phyloP scores from a whole-genome alignment of 2,888 invertebrate genomes.

The Drosophila multiciliata region DNA sequence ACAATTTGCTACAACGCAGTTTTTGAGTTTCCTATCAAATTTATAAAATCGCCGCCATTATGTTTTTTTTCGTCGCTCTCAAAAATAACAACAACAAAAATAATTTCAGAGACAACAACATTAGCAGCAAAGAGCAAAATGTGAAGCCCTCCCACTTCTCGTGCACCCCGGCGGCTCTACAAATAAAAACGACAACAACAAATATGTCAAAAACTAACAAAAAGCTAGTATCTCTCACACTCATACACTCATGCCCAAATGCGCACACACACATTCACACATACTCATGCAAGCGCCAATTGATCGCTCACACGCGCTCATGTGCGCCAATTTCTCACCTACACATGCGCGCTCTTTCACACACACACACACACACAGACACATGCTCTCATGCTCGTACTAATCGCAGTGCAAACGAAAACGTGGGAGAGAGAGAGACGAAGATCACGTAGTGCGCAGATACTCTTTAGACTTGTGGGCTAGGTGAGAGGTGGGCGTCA shows the following conservation, averaged over 20 bases:
- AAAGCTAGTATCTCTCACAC: slow-evolving; percentile 56
- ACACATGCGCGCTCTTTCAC: slow-evolving; percentile 57
- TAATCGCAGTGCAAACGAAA: slow-evolving; percentile 58
- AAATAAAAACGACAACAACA: slow-evolving; percentile 61
- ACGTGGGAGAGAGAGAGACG: slow-evolving; percentile 6
- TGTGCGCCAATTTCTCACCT: slow-evolving; percentile 74
- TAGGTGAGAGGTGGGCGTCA: slow-evolving; percentile 23
- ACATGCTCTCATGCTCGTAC: slow-evolving; percentile 39
- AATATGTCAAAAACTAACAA: slow-evolving; percentile 77
- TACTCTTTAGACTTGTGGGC: slow-evolving; percentile 33
- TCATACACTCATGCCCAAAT: slow-evolving; percentile 15
- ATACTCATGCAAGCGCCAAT: slow-evolving; percentile 60
- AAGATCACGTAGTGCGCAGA: slow-evolving; percentile 37
- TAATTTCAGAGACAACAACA: slow-evolving; percentile 19
- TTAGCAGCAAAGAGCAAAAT: slow-evolving; percentile 44
- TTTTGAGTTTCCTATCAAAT: slow-evolving; percentile 73
- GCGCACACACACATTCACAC: not conserved
- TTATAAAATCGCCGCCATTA: slow-evolving; percentile 74
- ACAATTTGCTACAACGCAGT: slow-evolving; percentile 80
- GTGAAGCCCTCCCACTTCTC: slow-evolving; percentile 65
- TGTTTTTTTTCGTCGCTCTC: slow-evolving; percentile 63
- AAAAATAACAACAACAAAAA: slow-evolving; percentile 31
- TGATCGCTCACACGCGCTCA: slow-evolving; percentile 70
- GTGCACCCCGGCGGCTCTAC: slow-evolving; percentile 49
- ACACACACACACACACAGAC: slow-evolving; percentile 41